phyloP scores from a whole-genome alignment of 2,797 vertebrate species.

The Phalanger gymnotis region DNA sequence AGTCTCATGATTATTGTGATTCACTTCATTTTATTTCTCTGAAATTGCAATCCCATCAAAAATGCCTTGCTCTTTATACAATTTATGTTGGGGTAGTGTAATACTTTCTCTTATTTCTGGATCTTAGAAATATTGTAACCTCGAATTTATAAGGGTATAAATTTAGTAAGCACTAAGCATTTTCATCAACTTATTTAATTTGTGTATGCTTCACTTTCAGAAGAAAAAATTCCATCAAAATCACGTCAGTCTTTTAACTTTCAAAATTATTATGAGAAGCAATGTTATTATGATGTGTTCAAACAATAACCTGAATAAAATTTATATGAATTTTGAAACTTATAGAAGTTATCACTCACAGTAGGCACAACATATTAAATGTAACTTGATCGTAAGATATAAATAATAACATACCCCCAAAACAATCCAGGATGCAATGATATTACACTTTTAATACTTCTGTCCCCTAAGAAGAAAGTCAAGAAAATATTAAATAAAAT shows the following conservation, averaged over 20 bases:
- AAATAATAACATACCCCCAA: background rate
- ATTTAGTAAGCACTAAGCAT: background rate
- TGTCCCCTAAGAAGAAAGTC: conserved; percentile 18
- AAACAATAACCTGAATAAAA: background rate
- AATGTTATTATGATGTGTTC: background rate
- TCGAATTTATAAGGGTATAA: background rate
- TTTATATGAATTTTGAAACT: background rate
- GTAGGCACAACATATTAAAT: background rate
- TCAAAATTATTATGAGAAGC: background rate
- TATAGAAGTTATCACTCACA: background rate
- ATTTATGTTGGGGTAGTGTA: background rate
- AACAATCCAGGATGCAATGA: background rate
- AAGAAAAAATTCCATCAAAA: background rate
- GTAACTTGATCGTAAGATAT: background rate
- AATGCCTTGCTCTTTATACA: background rate
- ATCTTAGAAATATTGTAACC: background rate
- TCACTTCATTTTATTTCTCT: background rate
- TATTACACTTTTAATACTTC: background rate
- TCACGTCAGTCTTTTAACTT: background rate
- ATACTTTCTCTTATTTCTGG: background rate
- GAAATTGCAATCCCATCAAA: background rate
- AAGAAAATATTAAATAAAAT: conserved; percentile 43
- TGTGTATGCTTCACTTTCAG: background rate
- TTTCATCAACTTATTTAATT: background rate
- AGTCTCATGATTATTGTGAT: background rate